Conservation (phyloP, 1,140 invertebrate species). For the Belonocnema kinseyi region DNA sequence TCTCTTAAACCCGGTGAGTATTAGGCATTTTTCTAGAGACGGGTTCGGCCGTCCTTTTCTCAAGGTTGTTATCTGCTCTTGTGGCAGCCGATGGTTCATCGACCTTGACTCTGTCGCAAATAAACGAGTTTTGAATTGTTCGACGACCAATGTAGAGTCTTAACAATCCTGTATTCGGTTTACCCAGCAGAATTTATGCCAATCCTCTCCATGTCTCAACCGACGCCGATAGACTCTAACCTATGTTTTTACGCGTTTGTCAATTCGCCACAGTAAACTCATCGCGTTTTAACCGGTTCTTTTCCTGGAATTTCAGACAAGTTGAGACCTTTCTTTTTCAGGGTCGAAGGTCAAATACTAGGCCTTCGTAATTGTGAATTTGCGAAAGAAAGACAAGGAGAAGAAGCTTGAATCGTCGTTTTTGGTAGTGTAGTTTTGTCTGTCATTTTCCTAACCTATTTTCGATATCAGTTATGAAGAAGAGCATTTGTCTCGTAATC, state of each 20-base stretch:
- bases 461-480: not conserved
- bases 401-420: not conserved
- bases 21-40: slow-evolving; percentile 5
- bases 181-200: not conserved
- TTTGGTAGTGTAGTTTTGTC: not conserved
- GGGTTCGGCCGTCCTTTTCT: slow-evolving; percentile 17
- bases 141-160: slow-evolving; percentile 6
- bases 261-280: not conserved
- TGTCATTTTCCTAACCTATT: slow-evolving; percentile 20
- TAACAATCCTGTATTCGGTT: slow-evolving; percentile 2
- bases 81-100: slow-evolving; percentile 37
- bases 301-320: slow-evolving; percentile 1
- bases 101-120: slow-evolving; percentile 48
- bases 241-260: slow-evolving; percentile 16
- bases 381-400: not conserved
- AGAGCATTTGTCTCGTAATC: not conserved
- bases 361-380: not conserved
- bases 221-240: not conserved
- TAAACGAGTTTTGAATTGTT: slow-evolving; percentile 40
- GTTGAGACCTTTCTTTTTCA: slow-evolving; percentile 7
- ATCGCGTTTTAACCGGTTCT: not conserved
- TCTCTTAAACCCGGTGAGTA: slow-evolving; percentile 37
- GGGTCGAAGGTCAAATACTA: not conserved
- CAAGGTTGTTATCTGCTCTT: slow-evolving; percentile 45
- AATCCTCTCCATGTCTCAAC: not conserved